Conservation (phyloP, 2,888 invertebrate genomes). For the Troides aeacus region DNA sequence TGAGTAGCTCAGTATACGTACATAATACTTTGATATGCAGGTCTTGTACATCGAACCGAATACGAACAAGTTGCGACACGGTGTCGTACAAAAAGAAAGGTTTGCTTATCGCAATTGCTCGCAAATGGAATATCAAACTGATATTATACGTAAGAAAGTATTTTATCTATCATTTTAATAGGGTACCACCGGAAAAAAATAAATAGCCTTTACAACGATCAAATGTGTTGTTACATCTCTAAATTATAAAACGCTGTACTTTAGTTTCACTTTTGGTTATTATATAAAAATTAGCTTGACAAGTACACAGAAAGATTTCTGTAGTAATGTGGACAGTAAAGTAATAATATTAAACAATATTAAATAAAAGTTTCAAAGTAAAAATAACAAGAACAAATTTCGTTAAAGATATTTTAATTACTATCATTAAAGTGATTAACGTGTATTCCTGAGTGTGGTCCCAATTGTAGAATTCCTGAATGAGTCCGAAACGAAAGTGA, state of each 20-base stretch:
- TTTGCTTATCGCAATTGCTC: constrained; percentile 41
- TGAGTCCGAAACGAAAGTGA: constrained; percentile 43
- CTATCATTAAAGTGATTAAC: constrained; percentile 9
- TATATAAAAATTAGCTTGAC: too few relatives aligned
- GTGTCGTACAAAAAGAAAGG: constrained; percentile 40
- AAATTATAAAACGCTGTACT: too few relatives aligned
- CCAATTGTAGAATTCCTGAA: constrained; percentile 17
- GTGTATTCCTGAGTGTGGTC: constrained; percentile 10
- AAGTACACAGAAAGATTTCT: too few relatives aligned
- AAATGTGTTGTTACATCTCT: too few relatives aligned
- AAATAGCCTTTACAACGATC: not conserved
- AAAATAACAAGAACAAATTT: constrained; percentile 2
- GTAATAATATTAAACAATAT: not conserved
- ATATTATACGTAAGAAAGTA: constrained; percentile 26
- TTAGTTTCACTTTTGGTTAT: too few relatives aligned
- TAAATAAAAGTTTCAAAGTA: not conserved
- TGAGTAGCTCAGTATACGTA: constrained; percentile 12
- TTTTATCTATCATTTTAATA: not conserved
- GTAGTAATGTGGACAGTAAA: not conserved
- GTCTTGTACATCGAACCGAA: constrained; percentile 37
- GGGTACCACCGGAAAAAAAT: not conserved
- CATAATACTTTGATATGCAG: constrained; percentile 44
- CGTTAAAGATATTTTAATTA: not conserved
- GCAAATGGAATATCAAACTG: constrained; percentile 42
- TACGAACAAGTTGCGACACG: constrained; percentile 45